Evolutionary conservation across 2,888 invertebrate genomes (phyloP).

Genomic region (Drosophila macrothrix): DNA sequence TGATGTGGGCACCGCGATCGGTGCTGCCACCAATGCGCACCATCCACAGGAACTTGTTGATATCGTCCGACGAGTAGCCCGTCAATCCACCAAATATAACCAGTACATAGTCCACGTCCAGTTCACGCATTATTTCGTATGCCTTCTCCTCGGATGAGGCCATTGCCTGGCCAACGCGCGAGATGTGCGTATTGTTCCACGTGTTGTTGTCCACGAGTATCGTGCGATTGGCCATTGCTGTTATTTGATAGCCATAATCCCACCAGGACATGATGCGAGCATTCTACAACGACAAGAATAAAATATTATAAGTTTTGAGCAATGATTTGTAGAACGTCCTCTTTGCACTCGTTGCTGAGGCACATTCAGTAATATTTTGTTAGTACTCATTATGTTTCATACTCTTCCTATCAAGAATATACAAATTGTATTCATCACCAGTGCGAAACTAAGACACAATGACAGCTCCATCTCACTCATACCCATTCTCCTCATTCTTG

Average conservation of each 20-base stretch:
- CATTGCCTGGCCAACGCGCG: constrained; percentile 99
- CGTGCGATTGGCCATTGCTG: constrained; percentile 99
- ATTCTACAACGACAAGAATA: constrained; percentile 87
- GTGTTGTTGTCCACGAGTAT: constrained; percentile 99
- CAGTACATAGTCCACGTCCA: constrained; percentile 98
- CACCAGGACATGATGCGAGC: constrained; percentile 99
- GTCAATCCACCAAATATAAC: constrained; percentile 99
- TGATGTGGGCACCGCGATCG: constrained; percentile 96
- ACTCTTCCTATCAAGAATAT: constrained; percentile 85
- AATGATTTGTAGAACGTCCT: neutral
- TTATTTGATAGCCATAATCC: constrained; percentile 99
- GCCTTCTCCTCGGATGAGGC: constrained; percentile 98
- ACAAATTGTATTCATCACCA: constrained; percentile 80
- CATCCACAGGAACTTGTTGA: constrained; percentile 99
- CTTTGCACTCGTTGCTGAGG: neutral
- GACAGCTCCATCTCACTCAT: neutral
- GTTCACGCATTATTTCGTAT: constrained; percentile 98
- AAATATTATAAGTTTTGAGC: neutral
- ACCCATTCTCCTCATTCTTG: neutral
- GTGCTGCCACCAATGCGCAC: constrained; percentile 98
- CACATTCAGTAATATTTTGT: constrained; percentile 66
- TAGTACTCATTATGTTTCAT: constrained; percentile 84
- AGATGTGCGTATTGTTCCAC: constrained; percentile 99
- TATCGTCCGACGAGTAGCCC: constrained; percentile 99
- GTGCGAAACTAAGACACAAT: neutral